Evolutionary conservation across 2,888 invertebrate genomes (phyloP), one percentile per base, ranked within the genome.

Genomic region (Cryptus armator): DNA sequence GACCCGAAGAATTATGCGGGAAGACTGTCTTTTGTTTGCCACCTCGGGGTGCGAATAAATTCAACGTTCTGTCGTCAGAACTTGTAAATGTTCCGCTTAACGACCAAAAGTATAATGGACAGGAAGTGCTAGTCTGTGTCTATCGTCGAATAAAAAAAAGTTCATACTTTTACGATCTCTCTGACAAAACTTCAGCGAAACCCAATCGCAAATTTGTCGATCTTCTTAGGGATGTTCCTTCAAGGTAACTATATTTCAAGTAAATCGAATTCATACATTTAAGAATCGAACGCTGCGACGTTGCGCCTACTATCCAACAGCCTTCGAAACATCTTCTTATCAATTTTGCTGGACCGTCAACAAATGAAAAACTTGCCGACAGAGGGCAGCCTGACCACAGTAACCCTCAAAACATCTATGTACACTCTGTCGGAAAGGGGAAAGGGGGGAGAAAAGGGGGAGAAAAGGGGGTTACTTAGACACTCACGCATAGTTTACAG

Each of bases 21-120:
- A 76, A 59, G 70, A 77, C 67, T 81, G 66, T 32, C 78, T 80
- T 82, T 87, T 86, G 81, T 86, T 85, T 76, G 56, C 64, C 64
- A 59, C 46, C 46, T 16, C 32, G 51, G 32, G 29, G 43, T 64
- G 46, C 62, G 51, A 62, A 80, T 78, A 70, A 75, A 46, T 76
- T 71, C n/a, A 29, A 51, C 48, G 32, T 44, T 56, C 64, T 14
- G 43, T 71, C 48, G 24, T 70, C 62, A 44, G 24, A 74, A 53
- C 75, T 84, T 81, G 70, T 76, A 64, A 84, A 76, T 75, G 64
- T 81, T 48, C 10, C 51, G 43, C 46, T 24, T 29, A 48, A 32
- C 44, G 72, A 74, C 37, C 66, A 10, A 64, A 76, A 70, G 44
- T 81, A 37, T 37, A 43, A 64, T 70, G 62, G 51, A 19, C 68